phyloP scores from a whole-genome alignment of 2,888 invertebrate genomes.

The Diarsia rubi region DNA sequence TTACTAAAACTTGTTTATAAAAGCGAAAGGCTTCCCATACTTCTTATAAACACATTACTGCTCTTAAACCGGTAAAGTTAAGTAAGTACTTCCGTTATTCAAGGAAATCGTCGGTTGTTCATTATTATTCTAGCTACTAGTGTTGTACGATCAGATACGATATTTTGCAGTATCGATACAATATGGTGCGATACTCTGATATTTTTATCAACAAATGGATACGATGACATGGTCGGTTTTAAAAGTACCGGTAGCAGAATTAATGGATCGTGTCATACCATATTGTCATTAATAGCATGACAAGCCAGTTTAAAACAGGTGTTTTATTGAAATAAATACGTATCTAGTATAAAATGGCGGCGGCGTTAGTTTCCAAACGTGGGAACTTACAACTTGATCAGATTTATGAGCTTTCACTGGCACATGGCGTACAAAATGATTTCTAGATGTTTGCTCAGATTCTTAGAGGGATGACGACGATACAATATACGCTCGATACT shows the following conservation, averaged over 20 bases:
- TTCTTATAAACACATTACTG: slow-evolving; percentile 38
- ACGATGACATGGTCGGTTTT: not conserved
- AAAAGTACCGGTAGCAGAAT: not conserved
- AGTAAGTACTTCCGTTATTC: slow-evolving; percentile 55
- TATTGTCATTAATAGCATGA: not conserved
- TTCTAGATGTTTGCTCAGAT: not conserved
- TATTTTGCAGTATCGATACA: not conserved
- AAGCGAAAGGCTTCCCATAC: slow-evolving; percentile 58
- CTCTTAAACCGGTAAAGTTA: slow-evolving; percentile 49
- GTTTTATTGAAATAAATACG: not conserved
- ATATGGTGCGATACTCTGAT: not conserved
- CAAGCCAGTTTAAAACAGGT: not conserved
- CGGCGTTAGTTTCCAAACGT: not conserved
- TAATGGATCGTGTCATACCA: not conserved
- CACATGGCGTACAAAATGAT: not conserved
- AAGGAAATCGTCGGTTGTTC: slow-evolving; percentile 53
- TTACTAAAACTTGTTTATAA: slow-evolving; percentile 40
- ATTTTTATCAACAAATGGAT: not conserved
- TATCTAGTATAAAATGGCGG: not conserved
- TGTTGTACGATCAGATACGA: not conserved
- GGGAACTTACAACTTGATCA: not conserved
- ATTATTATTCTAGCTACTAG: slow-evolving; percentile 54
- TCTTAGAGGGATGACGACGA: not conserved
- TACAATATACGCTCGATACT: not conserved
- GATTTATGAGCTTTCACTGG: not conserved